Evolutionary conservation across 1,140 invertebrate species (phyloP).

Genomic region (Drosophila suzukii): DNA sequence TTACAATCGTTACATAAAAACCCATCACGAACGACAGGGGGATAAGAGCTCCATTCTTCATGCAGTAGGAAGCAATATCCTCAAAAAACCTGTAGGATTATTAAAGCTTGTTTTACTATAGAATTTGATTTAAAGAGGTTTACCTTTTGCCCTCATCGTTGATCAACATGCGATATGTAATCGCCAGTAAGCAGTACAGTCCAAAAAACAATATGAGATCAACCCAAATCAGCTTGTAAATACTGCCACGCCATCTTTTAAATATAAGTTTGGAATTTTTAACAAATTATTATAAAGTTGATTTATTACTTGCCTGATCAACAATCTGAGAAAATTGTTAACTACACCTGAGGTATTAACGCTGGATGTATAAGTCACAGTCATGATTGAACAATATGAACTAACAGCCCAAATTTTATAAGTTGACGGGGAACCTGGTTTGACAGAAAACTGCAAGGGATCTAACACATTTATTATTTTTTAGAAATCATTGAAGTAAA

Average conservation of each 20-base stretch:
- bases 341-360: slow-evolving; percentile 58
- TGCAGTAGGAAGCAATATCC: slow-evolving; percentile 90
- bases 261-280: slow-evolving; percentile 76
- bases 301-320: slow-evolving; percentile 42
- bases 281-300: background rate
- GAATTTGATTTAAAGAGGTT: background rate
- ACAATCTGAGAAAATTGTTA: slow-evolving; percentile 62
- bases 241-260: slow-evolving; percentile 96
- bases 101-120: background rate
- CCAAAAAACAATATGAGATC: slow-evolving; percentile 94
- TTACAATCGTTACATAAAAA: slow-evolving; percentile 96
- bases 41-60: slow-evolving; percentile 90
- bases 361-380: slow-evolving; percentile 70
- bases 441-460: too few relatives aligned
- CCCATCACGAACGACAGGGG: slow-evolving; percentile 94
- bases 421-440: too few relatives aligned
- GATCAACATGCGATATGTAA: slow-evolving; percentile 92
- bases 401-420: too few relatives aligned
- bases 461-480: too few relatives aligned
- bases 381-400: slow-evolving; percentile 45
- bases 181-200: slow-evolving; percentile 92
- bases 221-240: slow-evolving; percentile 97
- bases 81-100: slow-evolving; percentile 87
- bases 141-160: slow-evolving; percentile 90
- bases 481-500: too few relatives aligned